A percentile compares a stretch with the other conserved stretches of the same genome.
Evolutionary conservation across 1,140 invertebrate genomes (phyloP).

Genomic region (Brachionus koreanus): DNA sequence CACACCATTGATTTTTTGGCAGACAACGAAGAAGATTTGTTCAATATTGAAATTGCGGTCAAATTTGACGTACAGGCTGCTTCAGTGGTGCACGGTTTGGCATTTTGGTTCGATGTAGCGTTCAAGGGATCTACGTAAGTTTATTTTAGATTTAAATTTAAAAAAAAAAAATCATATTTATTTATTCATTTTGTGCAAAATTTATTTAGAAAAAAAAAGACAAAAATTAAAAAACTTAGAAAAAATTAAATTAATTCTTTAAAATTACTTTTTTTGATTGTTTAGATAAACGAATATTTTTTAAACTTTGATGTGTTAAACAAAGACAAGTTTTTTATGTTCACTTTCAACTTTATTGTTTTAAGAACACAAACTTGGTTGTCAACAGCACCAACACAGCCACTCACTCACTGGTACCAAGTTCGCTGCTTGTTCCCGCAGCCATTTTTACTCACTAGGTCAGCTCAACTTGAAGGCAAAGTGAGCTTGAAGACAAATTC

Average conservation of each 20-base stretch:
- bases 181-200: background rate
- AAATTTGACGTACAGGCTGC: slow-evolving; percentile 87
- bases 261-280: background rate
- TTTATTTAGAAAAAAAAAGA: slow-evolving; percentile 9
- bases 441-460: slow-evolving; percentile 88
- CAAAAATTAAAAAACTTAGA: too few species aligned
- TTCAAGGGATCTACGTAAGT: slow-evolving; percentile 77
- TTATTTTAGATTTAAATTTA: background rate
- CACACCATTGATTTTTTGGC: slow-evolving; percentile 92
- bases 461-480: slow-evolving; percentile 80
- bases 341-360: slow-evolving; percentile 22
- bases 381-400: slow-evolving; percentile 95
- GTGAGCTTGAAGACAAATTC: slow-evolving; percentile 87
- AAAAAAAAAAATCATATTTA: background rate
- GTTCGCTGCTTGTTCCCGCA: slow-evolving; percentile 89
- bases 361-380: slow-evolving; percentile 80
- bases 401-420: slow-evolving; percentile 99
- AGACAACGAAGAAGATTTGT: slow-evolving; percentile 86
- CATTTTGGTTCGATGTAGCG: slow-evolving; percentile 99
- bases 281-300: background rate
- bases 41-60: slow-evolving; percentile 89
- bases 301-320: background rate
- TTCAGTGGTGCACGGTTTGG: slow-evolving; percentile 90
- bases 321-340: background rate
- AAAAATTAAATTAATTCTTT: too few species aligned